phyloP scores from a whole-genome alignment of 2,113 vertebrate genomes.

The Poeciliopsis turrubarensis region DNA sequence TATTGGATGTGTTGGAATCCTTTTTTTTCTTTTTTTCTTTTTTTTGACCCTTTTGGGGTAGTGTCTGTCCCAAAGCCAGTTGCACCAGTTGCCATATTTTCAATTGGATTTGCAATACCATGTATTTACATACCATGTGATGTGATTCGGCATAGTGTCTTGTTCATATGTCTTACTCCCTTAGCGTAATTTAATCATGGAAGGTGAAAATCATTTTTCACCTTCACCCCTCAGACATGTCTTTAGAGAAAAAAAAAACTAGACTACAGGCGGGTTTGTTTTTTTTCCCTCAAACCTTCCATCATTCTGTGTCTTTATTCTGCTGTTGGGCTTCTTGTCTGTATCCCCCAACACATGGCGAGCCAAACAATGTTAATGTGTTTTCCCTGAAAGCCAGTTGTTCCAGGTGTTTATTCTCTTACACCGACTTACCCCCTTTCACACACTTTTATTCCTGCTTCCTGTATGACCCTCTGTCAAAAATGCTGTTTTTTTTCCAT shows the following conservation, averaged over 20 bases:
- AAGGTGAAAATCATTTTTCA: slow-evolving; percentile 66
- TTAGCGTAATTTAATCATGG: slow-evolving; percentile 48
- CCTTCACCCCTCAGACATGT: slow-evolving; percentile 52
- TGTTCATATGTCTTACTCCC: slow-evolving; percentile 49
- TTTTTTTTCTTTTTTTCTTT: slow-evolving; percentile 13
- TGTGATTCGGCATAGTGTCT: slow-evolving; percentile 66
- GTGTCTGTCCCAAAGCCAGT: slow-evolving; percentile 49
- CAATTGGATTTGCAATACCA: slow-evolving; percentile 43
- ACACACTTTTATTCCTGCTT: slow-evolving; percentile 16
- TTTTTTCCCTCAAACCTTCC: slow-evolving; percentile 14
- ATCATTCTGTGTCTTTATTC: slow-evolving; percentile 7
- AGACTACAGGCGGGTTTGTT: slow-evolving; percentile 52
- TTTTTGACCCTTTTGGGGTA: slow-evolving; percentile 9
- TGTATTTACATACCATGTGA: slow-evolving; percentile 71
- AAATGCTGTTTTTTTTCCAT: slow-evolving; percentile 13
- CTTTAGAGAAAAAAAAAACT: slow-evolving; percentile 68
- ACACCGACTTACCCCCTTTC: slow-evolving; percentile 12
- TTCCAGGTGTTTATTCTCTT: slow-evolving; percentile 23
- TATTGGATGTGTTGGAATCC: slow-evolving; percentile 23
- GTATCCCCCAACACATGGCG: slow-evolving; percentile 2
- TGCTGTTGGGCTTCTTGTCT: slow-evolving; percentile 16
- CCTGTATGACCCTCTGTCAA: slow-evolving; percentile 30
- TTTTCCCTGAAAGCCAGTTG: slow-evolving; percentile 19
- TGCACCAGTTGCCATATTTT: slow-evolving; percentile 29
- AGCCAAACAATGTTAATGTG: not conserved